phyloP scores from a whole-genome alignment of 2,888 invertebrate species.

The Tipula helvola region DNA sequence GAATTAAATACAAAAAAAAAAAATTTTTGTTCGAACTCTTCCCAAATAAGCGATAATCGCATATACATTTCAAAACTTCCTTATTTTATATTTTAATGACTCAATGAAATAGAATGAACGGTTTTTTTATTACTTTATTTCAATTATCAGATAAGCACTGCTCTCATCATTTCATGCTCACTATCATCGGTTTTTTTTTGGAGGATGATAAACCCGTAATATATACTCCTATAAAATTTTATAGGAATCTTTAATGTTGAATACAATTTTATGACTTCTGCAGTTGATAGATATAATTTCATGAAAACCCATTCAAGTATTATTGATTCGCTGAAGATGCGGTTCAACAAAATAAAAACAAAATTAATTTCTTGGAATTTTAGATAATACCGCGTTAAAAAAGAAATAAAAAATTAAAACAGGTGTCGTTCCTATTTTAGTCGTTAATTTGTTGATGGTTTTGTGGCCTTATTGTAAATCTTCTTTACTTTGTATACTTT shows the following conservation, averaged over 20 bases:
- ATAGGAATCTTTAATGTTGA: not conserved
- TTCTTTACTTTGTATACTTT: not conserved
- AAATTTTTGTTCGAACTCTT: not conserved
- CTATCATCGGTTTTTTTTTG: not conserved
- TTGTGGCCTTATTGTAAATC: not conserved
- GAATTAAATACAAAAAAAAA: not conserved
- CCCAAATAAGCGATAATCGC: not conserved
- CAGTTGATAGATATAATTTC: not conserved
- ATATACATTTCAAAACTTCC: not conserved
- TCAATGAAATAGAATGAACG: not conserved
- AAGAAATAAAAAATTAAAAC: not conserved
- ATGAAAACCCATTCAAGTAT: not conserved
- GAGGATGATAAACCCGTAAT: not conserved
- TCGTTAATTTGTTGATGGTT: not conserved
- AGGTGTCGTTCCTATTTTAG: not conserved
- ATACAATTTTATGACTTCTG: not conserved
- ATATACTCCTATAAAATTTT: not conserved
- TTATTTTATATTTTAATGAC: not conserved
- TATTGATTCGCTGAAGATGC: not conserved
- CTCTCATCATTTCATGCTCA: not conserved
- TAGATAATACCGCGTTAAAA: not conserved
- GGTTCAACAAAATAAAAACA: not conserved
- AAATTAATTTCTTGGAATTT: not conserved
- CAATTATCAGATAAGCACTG: not conserved
- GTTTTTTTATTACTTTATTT: not conserved